Percentiles rank a stretch among this genome's conserved stretches.
phyloP scores from a whole-genome alignment of 2,888 invertebrate species.

The Drosophila merina region DNA sequence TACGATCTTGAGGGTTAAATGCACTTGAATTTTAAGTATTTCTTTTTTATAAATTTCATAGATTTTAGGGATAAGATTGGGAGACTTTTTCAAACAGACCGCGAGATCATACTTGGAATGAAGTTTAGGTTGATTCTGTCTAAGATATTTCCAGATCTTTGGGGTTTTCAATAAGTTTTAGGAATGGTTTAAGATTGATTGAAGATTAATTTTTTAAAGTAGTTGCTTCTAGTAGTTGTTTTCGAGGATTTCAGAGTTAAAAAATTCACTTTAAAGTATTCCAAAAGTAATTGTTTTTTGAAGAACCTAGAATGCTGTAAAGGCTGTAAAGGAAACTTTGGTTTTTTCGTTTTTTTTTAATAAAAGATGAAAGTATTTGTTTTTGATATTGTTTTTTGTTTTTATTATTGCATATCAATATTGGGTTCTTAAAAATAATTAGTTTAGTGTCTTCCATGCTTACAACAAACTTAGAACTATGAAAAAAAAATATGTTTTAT shows the following conservation, averaged over 20 bases:
- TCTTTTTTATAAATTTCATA: neutral
- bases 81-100: neutral
- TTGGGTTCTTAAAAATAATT: slow-evolving; percentile 50
- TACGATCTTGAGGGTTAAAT: neutral
- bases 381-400: slow-evolving; percentile 44
- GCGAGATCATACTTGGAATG: neutral
- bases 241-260: too few relatives aligned
- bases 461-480: slow-evolving; percentile 70
- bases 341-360: too few relatives aligned
- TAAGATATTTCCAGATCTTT: too few relatives aligned
- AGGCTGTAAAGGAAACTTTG: too few relatives aligned
- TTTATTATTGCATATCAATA: slow-evolving; percentile 66
- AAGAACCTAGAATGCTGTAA: too few relatives aligned
- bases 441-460: slow-evolving; percentile 83
- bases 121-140: too few relatives aligned
- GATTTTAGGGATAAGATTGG: neutral
- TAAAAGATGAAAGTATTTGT: slow-evolving; percentile 41
- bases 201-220: too few relatives aligned
- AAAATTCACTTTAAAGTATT: too few relatives aligned
- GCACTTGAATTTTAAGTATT: neutral
- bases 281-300: too few relatives aligned
- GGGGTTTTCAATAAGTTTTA: too few relatives aligned
- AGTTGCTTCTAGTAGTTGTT: too few relatives aligned
- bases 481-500: slow-evolving; percentile 75
- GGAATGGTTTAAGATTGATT: too few relatives aligned